Conservation (phyloP, 1,140 invertebrate genomes). For the Papilio xuthus region DNA sequence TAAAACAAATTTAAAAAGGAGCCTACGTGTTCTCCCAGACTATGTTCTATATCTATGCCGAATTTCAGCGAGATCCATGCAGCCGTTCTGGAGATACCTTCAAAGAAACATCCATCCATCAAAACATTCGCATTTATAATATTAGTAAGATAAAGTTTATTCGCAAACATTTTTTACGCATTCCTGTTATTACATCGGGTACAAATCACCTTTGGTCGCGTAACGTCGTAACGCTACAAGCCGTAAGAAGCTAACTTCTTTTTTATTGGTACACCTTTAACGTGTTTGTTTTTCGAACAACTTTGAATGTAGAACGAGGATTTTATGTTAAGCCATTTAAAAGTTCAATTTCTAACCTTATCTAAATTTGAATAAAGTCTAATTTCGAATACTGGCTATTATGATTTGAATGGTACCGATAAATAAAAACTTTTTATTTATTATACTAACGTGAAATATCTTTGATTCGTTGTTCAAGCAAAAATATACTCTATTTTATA, state of each 20-base stretch:
- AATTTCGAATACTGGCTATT: constrained; percentile 45
- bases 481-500: constrained; percentile 37
- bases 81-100: too few relatives aligned
- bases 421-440: constrained; percentile 75
- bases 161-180: background rate
- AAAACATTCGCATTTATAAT: too few relatives aligned
- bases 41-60: too few relatives aligned
- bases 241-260: constrained; percentile 77
- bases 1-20: too few relatives aligned
- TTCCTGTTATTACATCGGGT: constrained; percentile 54
- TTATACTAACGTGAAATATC: constrained; percentile 47
- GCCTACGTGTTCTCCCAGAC: too few relatives aligned
- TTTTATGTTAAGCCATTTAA: constrained; percentile 50
- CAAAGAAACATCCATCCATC: too few relatives aligned
- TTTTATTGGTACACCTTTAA: constrained; percentile 79
- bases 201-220: constrained; percentile 61
- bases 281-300: constrained; percentile 70
- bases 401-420: constrained; percentile 68
- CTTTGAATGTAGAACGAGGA: constrained; percentile 77
- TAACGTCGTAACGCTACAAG: constrained; percentile 65
- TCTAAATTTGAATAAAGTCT: constrained; percentile 34
- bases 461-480: constrained; percentile 36
- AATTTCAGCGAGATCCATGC: too few relatives aligned
- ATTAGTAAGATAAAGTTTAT: background rate
- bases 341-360: constrained; percentile 48